Base-by-base conservation (phyloP, 2,888 invertebrate genomes). In the Dasypogon diadema region DNA sequence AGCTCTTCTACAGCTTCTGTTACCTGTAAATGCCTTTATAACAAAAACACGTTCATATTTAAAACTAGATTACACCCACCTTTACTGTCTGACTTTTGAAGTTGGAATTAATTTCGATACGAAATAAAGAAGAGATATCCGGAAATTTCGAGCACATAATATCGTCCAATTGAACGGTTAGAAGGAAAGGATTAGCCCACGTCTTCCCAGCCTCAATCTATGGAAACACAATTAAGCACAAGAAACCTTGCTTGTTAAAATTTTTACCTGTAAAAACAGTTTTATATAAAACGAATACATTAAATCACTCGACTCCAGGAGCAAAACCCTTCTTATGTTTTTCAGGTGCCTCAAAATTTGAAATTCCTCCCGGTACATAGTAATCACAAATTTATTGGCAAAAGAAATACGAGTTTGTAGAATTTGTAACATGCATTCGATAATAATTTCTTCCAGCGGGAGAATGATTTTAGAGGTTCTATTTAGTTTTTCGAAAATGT, bases 231-330 rank as follows among this genome's bases (percentile, higher is more conserved):
- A 56, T 37, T 2, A 4, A 34, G 10, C 21, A 1, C 5, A 56
- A 3, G 10, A 21, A 54, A 16, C 21, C 21, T 2, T 34, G 14
- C 10, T 8, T 18, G 2, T 54, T 21, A 16, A 16, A 4, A 10
- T 72, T 22, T 1, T 80, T 80, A 87, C 88, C 84, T 88, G 86
- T 1, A 82, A 80, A 79, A 89, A 89, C 51, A 89, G 81, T 26
- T 84, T 82, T 5, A 83, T 85, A 79, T 87, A 88, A 79, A 89
- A 89, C 48, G 86, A 85, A 70, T 87, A 85, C 86, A 89, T 85
- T 14, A 88, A 78, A 80, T 89, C 88, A 56, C 88, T 88, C 2
- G 87, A 85, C 80, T 89, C 88, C 83, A 89, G 85, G 78, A 89
- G 84, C 55, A 88, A 85, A 16, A 89, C 85, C 42, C 85, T 86